Evolutionary conservation across 1,140 invertebrate genomes (phyloP).

Genomic region (Temnothorax longispinosus): DNA sequence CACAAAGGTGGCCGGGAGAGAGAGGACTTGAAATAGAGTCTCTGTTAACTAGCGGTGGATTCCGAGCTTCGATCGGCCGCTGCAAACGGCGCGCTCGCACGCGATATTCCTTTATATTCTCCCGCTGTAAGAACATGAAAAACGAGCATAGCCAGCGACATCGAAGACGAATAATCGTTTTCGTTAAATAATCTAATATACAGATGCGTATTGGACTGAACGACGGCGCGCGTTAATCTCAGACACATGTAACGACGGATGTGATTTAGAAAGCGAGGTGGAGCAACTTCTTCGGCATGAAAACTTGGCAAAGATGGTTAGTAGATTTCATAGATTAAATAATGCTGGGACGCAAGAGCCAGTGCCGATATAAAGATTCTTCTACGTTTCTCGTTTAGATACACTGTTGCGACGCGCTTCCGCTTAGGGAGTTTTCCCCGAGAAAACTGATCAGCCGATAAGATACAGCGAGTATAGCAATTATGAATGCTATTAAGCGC

Average conservation of each 20-base stretch:
- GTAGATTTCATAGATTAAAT: constrained; percentile 55
- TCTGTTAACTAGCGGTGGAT: constrained; percentile 19
- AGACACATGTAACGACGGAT: background rate
- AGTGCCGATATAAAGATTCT: constrained; percentile 37
- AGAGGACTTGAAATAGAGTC: constrained; percentile 32
- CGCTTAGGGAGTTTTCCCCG: constrained; percentile 32
- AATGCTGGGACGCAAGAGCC: background rate
- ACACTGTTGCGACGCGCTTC: constrained; percentile 44
- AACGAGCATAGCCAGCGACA: constrained; percentile 35
- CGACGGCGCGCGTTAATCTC: constrained; percentile 26
- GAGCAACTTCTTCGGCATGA: background rate
- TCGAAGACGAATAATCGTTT: constrained; percentile 44
- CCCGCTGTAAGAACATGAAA: constrained; percentile 29
- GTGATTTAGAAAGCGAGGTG: constrained; percentile 67
- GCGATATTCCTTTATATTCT: constrained; percentile 55
- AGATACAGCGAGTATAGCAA: constrained; percentile 29
- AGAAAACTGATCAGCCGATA: constrained; percentile 56
- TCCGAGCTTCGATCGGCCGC: constrained; percentile 22
- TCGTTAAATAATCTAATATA: constrained; percentile 22
- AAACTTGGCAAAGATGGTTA: background rate
- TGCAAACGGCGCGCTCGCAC: constrained; percentile 66
- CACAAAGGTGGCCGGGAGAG: background rate
- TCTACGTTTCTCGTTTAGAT: constrained; percentile 60
- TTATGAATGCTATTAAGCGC: constrained; percentile 50
- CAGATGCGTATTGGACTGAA: constrained; percentile 18